Percentiles rank a stretch among this genome's conserved stretches.
Evolutionary conservation across 2,797 vertebrate species (phyloP).

Genomic region (Melanotaenia pygmaea): DNA sequence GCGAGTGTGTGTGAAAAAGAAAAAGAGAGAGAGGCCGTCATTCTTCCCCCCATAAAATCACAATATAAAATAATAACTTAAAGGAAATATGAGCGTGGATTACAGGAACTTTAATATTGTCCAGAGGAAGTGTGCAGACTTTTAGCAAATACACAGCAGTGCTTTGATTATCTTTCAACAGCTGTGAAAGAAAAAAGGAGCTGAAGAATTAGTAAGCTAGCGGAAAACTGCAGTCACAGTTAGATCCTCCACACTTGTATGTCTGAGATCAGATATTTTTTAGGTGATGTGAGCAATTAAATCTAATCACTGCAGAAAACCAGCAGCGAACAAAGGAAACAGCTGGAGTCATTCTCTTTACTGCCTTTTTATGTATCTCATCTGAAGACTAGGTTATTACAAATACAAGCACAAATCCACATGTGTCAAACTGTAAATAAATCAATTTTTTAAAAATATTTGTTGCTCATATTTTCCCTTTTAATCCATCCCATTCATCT

Average conservation of each 20-base stretch:
- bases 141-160: slow-evolving; percentile 2
- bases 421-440: too few species aligned
- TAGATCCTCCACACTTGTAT: slow-evolving; percentile 42
- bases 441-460: too few species aligned
- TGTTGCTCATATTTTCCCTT: too few species aligned
- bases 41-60: slow-evolving; percentile 23
- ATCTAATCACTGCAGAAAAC: too few species aligned
- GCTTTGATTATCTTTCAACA: slow-evolving; percentile 43
- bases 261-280: slow-evolving; percentile 43
- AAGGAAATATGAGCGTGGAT: slow-evolving; percentile 29
- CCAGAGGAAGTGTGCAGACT: slow-evolving; percentile 21
- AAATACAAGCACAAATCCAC: too few species aligned
- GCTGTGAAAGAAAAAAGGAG: slow-evolving; percentile 32
- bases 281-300: neutral
- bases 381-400: too few species aligned
- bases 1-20: too few species aligned
- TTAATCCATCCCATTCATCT: too few species aligned
- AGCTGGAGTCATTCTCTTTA: too few species aligned
- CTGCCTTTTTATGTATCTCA: too few species aligned
- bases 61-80: slow-evolving; percentile 47
- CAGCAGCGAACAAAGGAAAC: too few species aligned
- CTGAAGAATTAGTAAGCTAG: slow-evolving; percentile 50
- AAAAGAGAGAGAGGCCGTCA: neutral
- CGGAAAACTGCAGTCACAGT: slow-evolving; percentile 66
- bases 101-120: slow-evolving; percentile 30